A percentile compares a stretch with the other conserved stretches of the same genome.
Evolutionary conservation across 1,140 invertebrate species (phyloP).

Genomic region (Bicyclus anynana): DNA sequence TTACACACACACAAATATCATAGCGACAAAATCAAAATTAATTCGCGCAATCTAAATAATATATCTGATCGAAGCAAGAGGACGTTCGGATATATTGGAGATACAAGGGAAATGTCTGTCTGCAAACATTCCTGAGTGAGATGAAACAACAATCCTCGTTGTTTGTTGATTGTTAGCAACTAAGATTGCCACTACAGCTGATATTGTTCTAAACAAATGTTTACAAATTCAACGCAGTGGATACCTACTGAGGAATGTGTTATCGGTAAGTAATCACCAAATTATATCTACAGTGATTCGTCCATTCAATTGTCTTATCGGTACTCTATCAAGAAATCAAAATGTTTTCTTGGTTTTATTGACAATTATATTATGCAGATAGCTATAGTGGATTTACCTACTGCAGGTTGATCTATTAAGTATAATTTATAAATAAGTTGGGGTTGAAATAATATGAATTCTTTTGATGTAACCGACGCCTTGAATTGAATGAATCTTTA

Average conservation of each 20-base stretch:
- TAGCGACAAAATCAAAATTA: conserved; percentile 1
- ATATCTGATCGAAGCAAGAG: neutral
- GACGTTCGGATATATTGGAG: neutral
- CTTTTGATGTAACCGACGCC: too few relatives aligned
- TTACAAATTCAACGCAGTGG: conserved; percentile 62
- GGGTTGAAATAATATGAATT: too few relatives aligned
- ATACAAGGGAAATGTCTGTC: conserved; percentile 5
- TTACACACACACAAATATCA: conserved; percentile 1
- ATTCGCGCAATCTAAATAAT: neutral
- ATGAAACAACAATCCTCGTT: conserved; percentile 62
- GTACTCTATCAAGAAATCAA: conserved; percentile 10
- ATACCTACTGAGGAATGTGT: conserved; percentile 40
- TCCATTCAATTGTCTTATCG: conserved; percentile 31
- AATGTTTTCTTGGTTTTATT: conserved; percentile 1
- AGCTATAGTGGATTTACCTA: neutral
- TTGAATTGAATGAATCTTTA: too few relatives aligned
- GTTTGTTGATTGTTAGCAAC: conserved; percentile 50
- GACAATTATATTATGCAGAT: neutral
- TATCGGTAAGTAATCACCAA: conserved; percentile 48
- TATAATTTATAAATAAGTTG: too few relatives aligned
- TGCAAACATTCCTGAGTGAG: conserved; percentile 46
- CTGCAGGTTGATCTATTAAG: too few relatives aligned
- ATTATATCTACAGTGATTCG: conserved; percentile 39
- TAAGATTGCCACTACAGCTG: conserved; percentile 42
- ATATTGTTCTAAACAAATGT: conserved; percentile 60